A percentile compares a stretch with the other conserved stretches of the same genome.
Evolutionary conservation across 2,113 vertebrate species (phyloP).

Genomic region (Polypterus bichir): DNA sequence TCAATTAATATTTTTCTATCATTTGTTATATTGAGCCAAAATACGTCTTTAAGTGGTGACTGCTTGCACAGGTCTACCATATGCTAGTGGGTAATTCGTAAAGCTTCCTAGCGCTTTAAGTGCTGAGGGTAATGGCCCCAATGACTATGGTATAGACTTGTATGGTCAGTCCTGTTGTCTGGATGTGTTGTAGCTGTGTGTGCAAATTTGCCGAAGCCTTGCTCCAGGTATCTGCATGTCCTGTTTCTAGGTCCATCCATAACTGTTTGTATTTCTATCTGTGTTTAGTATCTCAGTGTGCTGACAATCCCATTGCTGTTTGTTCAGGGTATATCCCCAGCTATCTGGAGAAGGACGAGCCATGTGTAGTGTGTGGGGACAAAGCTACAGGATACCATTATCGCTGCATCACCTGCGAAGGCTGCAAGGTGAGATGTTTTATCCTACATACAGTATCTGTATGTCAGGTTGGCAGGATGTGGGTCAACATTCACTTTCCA

Average conservation of each 20-base stretch:
- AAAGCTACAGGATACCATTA: slow-evolving; percentile 92
- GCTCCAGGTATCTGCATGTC: neutral
- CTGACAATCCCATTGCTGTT: neutral
- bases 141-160: too few species aligned
- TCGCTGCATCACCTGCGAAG: slow-evolving; percentile 91
- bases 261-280: slow-evolving; percentile 20
- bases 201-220: neutral
- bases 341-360: slow-evolving; percentile 94
- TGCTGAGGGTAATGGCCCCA: too few species aligned
- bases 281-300: slow-evolving; percentile 38
- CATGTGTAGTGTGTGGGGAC: slow-evolving; percentile 86
- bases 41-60: too few species aligned
- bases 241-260: neutral
- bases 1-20: too few species aligned
- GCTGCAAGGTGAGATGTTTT: slow-evolving; percentile 68
- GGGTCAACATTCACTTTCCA: neutral
- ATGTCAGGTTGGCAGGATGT: too few species aligned
- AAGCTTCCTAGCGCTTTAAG: too few species aligned
- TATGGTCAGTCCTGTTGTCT: neutral
- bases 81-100: too few species aligned
- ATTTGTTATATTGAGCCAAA: too few species aligned
- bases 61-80: too few species aligned
- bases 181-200: neutral
- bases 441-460: too few species aligned
- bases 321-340: slow-evolving; percentile 84